Conservation (phyloP, 2,797 vertebrate species). For the Avahi laniger region DNA sequence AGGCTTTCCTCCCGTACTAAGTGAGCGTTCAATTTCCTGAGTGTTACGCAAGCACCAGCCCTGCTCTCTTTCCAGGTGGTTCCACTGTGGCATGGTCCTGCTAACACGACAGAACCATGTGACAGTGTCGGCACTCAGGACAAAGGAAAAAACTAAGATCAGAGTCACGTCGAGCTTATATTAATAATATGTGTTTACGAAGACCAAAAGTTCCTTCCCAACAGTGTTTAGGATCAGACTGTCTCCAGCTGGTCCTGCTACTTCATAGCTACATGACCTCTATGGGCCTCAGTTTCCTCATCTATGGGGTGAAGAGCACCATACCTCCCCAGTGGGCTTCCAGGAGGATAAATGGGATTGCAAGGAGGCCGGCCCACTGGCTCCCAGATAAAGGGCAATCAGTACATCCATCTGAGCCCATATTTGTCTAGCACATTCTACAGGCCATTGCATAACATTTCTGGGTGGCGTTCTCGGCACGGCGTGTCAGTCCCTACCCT, state of each 20-base stretch:
- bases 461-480: not conserved
- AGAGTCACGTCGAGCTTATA: not conserved
- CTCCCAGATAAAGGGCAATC: not conserved
- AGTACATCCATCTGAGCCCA: not conserved
- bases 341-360: not conserved
- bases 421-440: not conserved
- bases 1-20: not conserved
- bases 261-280: not conserved
- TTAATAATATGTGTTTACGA: not conserved
- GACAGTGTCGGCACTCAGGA: not conserved
- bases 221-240: not conserved
- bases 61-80: not conserved
- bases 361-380: not conserved
- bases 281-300: not conserved
- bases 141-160: not conserved
- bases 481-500: not conserved
- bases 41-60: not conserved
- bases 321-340: not conserved
- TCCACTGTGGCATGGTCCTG: not conserved
- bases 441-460: not conserved
- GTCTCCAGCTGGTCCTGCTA: not conserved
- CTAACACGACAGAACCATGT: not conserved
- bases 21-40: not conserved
- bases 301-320: not conserved
- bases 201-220: not conserved